phyloP scores from a whole-genome alignment of 2,888 invertebrate genomes.

The Julus scanicus region DNA sequence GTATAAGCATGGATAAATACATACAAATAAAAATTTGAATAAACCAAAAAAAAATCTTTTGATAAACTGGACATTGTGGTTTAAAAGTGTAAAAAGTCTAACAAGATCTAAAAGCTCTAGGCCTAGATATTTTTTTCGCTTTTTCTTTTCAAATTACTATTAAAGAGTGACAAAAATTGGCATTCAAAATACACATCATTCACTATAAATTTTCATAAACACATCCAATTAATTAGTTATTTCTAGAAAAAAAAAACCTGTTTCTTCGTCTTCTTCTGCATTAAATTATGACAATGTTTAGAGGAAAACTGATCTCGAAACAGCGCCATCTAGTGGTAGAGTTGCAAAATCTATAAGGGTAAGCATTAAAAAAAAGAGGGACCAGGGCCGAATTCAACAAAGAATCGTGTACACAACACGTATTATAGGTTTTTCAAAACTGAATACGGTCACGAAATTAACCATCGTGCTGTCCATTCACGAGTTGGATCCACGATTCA shows the following conservation, averaged over 20 bases:
- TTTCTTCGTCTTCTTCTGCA: too few species aligned
- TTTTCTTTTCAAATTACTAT: neutral
- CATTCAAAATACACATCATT: slow-evolving; percentile 1
- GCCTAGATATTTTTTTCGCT: neutral
- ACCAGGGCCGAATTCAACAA: too few species aligned
- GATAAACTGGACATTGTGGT: neutral
- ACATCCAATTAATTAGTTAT: neutral
- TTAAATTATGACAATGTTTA: too few species aligned
- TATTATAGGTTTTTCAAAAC: too few species aligned
- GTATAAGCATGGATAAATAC: neutral
- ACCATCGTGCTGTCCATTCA: too few species aligned
- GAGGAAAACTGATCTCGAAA: too few species aligned
- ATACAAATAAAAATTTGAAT: neutral
- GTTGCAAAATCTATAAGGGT: too few species aligned
- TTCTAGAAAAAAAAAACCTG: neutral
- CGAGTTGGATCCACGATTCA: too few species aligned
- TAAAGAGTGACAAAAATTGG: neutral
- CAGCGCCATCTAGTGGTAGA: too few species aligned
- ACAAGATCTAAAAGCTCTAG: slow-evolving; percentile 11
- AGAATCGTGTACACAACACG: too few species aligned
- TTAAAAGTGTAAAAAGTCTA: slow-evolving; percentile 2
- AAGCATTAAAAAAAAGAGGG: too few species aligned
- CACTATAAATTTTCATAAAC: neutral
- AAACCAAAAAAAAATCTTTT: neutral
- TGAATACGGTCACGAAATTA: too few species aligned